Conservation (phyloP, 64 coral and sea anemone genomes). For the Platygyra sinensis region DNA sequence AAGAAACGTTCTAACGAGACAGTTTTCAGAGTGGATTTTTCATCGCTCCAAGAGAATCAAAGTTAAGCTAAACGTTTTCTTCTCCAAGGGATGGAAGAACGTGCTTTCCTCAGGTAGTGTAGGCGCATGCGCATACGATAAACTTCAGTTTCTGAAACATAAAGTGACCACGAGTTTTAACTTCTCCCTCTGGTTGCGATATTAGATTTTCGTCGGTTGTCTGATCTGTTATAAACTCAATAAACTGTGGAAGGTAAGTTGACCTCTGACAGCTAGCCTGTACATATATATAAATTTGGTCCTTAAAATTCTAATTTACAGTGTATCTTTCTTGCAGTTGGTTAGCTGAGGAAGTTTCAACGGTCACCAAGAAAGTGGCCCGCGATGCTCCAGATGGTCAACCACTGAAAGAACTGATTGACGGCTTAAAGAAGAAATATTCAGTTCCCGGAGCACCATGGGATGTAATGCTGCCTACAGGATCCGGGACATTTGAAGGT, state of each 20-base stretch:
- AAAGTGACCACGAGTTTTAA: too few species aligned
- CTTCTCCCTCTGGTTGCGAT: too few species aligned
- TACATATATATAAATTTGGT: not conserved
- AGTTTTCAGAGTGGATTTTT: not conserved
- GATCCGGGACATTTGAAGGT: conserved; percentile 46
- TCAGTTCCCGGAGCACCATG: not conserved
- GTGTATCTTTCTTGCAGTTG: not conserved
- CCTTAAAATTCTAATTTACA: not conserved
- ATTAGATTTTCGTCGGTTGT: too few species aligned
- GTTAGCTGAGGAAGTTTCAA: not conserved
- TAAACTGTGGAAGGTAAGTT: too few species aligned
- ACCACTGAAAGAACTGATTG: not conserved
- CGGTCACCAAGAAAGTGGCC: not conserved
- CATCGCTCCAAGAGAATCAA: too few species aligned
- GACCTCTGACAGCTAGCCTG: too few species aligned
- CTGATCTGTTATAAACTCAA: too few species aligned
- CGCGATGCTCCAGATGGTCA: not conserved
- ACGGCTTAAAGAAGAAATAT: conserved; percentile 30
- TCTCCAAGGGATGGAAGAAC: not conserved
- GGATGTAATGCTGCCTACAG: conserved; percentile 16
- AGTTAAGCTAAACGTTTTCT: not conserved
- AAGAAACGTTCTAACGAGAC: too few species aligned
- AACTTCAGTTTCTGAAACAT: too few species aligned
- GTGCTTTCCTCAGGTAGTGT: too few species aligned
- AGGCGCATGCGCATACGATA: too few species aligned